Evolutionary conservation across 2,888 invertebrate species (phyloP).

Genomic region (Balanococcus diminutus): DNA sequence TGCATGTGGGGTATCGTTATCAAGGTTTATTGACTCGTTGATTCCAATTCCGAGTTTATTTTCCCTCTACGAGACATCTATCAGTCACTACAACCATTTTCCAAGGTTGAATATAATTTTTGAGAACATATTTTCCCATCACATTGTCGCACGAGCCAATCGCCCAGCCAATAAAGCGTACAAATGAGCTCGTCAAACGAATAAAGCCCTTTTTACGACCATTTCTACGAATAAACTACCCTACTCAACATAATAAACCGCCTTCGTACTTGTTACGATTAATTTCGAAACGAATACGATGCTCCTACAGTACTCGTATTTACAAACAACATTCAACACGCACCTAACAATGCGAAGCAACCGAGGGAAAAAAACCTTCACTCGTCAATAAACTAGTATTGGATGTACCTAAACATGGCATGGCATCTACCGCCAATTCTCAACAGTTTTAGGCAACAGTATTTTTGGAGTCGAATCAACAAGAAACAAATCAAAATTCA

Average conservation of each 20-base stretch:
- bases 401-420: not conserved
- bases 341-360: not conserved
- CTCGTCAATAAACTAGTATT: not conserved
- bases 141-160: not conserved
- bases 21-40: not conserved
- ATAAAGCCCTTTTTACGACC: not conserved
- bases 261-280: not conserved
- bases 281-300: not conserved
- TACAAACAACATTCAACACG: conserved; percentile 13
- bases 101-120: not conserved
- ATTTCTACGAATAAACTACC: conserved; percentile 3
- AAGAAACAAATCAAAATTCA: conserved; percentile 54
- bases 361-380: not conserved
- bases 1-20: not conserved
- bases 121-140: not conserved
- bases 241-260: not conserved
- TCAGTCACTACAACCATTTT: not conserved
- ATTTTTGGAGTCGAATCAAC: conserved; percentile 43
- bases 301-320: not conserved
- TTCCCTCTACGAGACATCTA: not conserved
- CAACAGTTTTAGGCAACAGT: conserved; percentile 32
- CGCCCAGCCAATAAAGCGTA: not conserved
- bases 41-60: not conserved
- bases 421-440: not conserved
- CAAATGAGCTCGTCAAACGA: conserved; percentile 13